phyloP scores from a whole-genome alignment of 2,888 invertebrate species.

The Drosophila anomelani region DNA sequence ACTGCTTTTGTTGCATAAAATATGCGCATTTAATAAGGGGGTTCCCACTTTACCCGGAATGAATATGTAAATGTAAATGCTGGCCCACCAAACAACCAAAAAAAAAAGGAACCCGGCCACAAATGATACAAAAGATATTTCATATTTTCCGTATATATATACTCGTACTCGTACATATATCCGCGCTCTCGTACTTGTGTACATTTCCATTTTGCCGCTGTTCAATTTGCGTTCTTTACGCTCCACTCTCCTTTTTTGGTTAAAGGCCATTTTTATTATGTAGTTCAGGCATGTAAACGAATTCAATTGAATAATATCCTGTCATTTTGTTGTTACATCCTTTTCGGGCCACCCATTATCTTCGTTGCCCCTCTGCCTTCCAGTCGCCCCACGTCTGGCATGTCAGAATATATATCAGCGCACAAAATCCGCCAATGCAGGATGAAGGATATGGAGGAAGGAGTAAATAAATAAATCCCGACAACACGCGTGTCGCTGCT shows the following conservation, averaged over 20 bases:
- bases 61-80: slow-evolving; percentile 66
- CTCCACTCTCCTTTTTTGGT: slow-evolving; percentile 41
- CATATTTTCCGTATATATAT: slow-evolving; percentile 25
- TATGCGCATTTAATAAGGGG: slow-evolving; percentile 75
- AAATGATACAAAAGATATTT: slow-evolving; percentile 55
- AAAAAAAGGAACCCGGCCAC: slow-evolving; percentile 37
- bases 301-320: slow-evolving; percentile 83
- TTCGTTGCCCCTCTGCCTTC: not conserved
- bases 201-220: slow-evolving; percentile 20
- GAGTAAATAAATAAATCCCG: slow-evolving; percentile 74
- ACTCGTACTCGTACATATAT: not conserved
- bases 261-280: slow-evolving; percentile 69
- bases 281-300: slow-evolving; percentile 79
- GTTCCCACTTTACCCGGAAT: slow-evolving; percentile 43
- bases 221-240: slow-evolving; percentile 29
- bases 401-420: slow-evolving; percentile 77
- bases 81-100: slow-evolving; percentile 33
- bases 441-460: slow-evolving; percentile 45
- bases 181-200: slow-evolving; percentile 5
- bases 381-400: slow-evolving; percentile 53
- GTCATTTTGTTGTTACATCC: slow-evolving; percentile 78
- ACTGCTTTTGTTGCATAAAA: slow-evolving; percentile 65
- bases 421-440: slow-evolving; percentile 61
- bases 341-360: slow-evolving; percentile 39
- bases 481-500: slow-evolving; percentile 37